Evolutionary conservation across 1,140 invertebrate genomes (phyloP), one percentile per base, ranked within the genome.

Genomic region (Leptinotarsa defecta): DNA sequence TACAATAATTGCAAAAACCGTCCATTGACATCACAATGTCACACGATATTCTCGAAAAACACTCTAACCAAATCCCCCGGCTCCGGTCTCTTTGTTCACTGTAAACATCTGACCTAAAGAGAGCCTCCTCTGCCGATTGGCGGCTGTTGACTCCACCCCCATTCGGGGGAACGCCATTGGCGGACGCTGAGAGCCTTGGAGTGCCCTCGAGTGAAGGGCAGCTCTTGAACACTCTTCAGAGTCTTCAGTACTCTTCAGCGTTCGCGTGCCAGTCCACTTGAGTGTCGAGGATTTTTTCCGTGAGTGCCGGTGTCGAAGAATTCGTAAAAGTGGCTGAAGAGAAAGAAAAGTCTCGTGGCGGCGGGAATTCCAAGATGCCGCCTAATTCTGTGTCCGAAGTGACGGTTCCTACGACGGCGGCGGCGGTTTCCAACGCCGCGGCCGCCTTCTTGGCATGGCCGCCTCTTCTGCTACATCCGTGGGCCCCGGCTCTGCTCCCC

Each of bases 171-270:
- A 68, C 22, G 49, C 71, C 13, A 83, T 85, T 84, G 84, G 83
- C 74, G 48, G 77, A n/a, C 79, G 71, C 80, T 74, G 78, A 80
- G 82, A 83, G 81, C 77, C 76, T 80, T 82, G 79, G 77, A 81
- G 79, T 77, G 78, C 80, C 79, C 79, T 82, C 80, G 76, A 84
- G 77, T 82, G 79, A 81, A 83, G 83, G 81, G 79, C 77, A 76
- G 76, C 82, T 84, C 82, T 84, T 82, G 79, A 84, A 79, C 77
- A 75, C 83, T 82, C 83, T 84, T 84, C 83, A 85, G 83, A 83
- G 81, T 82, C 83, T 83, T 82, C 80, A 85, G 81, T 80, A 77
- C 78, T 83, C 81, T 81, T 80, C 79, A 82, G 77, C 79, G 77
- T 80, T 85, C 84, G 84, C 84, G 84, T 85, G 84, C 80, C 83